Evolutionary conservation across 2,888 invertebrate species (phyloP).

Genomic region (Phyllotreta cruciferae): DNA sequence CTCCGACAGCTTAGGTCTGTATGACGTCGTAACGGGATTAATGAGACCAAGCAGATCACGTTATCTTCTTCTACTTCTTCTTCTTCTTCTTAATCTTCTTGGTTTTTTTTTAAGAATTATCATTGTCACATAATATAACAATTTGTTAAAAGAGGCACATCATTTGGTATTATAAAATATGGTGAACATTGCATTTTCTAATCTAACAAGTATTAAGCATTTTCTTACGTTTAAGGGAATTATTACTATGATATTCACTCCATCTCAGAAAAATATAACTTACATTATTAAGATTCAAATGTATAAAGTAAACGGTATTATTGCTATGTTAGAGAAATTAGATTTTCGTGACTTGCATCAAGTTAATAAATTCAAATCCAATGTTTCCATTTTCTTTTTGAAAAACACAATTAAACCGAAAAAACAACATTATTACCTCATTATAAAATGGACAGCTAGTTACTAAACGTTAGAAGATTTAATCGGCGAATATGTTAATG

Average conservation of each 20-base stretch:
- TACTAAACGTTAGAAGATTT: no score
- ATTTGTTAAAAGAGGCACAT: constrained; percentile 54
- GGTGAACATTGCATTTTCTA: constrained; percentile 47
- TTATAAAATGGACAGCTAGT: no score
- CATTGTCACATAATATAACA: constrained; percentile 49
- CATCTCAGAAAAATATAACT: constrained; percentile 26
- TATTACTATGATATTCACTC: constrained; percentile 38
- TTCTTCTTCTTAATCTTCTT: no score
- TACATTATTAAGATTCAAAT: constrained; percentile 21
- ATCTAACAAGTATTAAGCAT: constrained; percentile 45
- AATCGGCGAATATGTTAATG: no score
- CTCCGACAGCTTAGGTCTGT: constrained; percentile 50
- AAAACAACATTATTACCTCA: no score
- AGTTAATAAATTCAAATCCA: constrained; percentile 15
- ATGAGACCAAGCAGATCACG: constrained; percentile 56
- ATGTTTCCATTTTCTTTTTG: constrained; percentile 19
- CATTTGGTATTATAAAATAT: constrained; percentile 56
- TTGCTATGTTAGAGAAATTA: constrained; percentile 26
- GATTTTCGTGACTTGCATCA: background rate
- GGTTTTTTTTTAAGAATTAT: constrained; percentile 39
- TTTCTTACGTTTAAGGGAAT: constrained; percentile 36
- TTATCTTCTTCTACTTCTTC: constrained; percentile 41
- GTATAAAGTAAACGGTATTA: constrained; percentile 19
- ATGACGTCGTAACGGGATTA: constrained; percentile 48
- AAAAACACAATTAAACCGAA: no score